phyloP scores from a whole-genome alignment of 2,113 vertebrate species.

The Erythrolamprus reginae region DNA sequence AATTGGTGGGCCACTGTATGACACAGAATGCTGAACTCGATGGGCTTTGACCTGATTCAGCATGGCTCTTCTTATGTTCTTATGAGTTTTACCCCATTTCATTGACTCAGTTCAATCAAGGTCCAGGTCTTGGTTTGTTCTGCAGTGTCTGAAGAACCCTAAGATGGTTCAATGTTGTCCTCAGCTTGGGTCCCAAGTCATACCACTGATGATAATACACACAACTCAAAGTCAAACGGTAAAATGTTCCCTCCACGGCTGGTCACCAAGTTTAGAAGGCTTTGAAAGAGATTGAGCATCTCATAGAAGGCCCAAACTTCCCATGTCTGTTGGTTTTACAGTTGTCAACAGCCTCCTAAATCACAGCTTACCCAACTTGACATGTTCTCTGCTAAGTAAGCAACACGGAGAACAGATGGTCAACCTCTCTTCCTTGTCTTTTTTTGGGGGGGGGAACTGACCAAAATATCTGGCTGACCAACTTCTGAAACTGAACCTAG shows the following conservation, averaged over 20 bases:
- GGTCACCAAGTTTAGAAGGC: not conserved
- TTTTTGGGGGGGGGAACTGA: not conserved
- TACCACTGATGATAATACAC: not conserved
- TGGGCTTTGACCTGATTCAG: no score
- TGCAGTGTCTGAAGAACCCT: not conserved
- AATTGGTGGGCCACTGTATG: no score
- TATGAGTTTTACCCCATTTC: no score
- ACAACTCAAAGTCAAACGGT: no score
- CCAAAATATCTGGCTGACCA: not conserved
- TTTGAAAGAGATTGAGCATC: not conserved
- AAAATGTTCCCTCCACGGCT: not conserved
- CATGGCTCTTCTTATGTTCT: no score
- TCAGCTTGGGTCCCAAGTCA: not conserved
- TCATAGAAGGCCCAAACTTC: not conserved
- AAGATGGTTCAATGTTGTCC: not conserved
- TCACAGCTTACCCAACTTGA: not conserved
- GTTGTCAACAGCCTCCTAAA: not conserved
- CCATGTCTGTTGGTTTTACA: not conserved
- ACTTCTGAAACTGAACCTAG: not conserved
- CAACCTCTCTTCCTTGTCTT: not conserved
- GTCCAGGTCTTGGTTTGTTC: not conserved
- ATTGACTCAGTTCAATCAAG: not conserved
- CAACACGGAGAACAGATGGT: not conserved
- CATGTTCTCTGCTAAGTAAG: not conserved
- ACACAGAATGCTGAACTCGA: no score